A percentile compares a stretch with the other conserved stretches of the same genome.
phyloP scores from a whole-genome alignment of 2,113 vertebrate genomes.

The Xenopus laevis region DNA sequence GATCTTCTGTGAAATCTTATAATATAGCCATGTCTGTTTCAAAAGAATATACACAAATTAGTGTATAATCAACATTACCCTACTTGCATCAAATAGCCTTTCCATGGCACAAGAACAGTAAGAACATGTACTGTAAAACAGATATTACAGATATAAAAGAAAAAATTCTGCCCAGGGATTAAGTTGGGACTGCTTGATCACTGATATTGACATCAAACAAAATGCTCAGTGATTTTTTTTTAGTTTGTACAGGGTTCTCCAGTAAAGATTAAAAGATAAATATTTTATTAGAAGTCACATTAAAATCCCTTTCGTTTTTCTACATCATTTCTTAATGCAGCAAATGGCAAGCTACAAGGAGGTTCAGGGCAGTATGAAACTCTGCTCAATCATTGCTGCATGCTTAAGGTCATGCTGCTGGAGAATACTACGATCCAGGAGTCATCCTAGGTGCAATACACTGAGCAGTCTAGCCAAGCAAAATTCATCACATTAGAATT shows the following conservation, averaged over 20 bases:
- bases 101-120: not conserved
- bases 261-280: slow-evolving; percentile 4
- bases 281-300: slow-evolving; percentile 4
- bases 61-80: not conserved
- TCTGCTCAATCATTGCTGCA: not conserved
- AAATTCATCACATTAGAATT: too few species aligned
- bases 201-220: not conserved
- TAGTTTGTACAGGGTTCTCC: not conserved
- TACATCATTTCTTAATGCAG: not conserved
- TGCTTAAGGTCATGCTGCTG: not conserved
- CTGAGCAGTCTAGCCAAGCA: not conserved
- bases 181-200: not conserved
- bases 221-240: not conserved
- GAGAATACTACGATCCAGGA: not conserved
- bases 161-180: not conserved
- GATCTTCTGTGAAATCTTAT: too few species aligned
- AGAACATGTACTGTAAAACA: not conserved
- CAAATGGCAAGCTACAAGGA: not conserved
- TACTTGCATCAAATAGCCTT: not conserved
- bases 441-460: not conserved
- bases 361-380: not conserved
- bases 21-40: too few species aligned
- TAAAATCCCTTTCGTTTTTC: not conserved
- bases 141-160: not conserved
- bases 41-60: not conserved